Evolutionary conservation across 2,797 vertebrate species (phyloP).

Genomic region (Calcarius lapponicus): DNA sequence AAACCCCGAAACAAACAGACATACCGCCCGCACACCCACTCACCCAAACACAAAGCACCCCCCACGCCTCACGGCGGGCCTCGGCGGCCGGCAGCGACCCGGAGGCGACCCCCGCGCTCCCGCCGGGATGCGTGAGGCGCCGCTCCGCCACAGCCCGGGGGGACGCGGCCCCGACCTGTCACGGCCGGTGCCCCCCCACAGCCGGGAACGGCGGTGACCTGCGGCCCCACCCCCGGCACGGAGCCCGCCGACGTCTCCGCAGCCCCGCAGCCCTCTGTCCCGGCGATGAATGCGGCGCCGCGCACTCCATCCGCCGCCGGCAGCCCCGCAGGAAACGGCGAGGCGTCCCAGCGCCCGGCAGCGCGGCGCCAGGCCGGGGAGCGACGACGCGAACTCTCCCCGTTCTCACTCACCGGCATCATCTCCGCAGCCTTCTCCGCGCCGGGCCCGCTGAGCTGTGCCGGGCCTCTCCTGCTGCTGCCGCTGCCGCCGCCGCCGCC

Average conservation of each 20-base stretch:
- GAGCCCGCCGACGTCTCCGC: not conserved
- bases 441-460: not conserved
- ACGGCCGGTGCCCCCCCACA: not conserved
- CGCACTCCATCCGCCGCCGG: not conserved
- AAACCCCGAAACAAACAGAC: not conserved
- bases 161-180: not conserved
- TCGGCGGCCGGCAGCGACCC: not conserved
- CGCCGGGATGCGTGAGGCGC: not conserved
- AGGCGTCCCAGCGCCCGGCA: conserved; percentile 5
- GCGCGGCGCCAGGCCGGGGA: not conserved
- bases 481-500: not conserved
- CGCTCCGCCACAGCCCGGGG: not conserved
- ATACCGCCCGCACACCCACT: not conserved
- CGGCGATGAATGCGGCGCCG: not conserved
- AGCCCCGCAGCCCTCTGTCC: not conserved
- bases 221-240: not conserved
- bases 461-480: not conserved
- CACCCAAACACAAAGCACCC: not conserved
- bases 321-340: conserved; percentile 25
- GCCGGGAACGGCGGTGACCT: not conserved
- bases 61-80: not conserved
- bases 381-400: not conserved
- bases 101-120: not conserved
- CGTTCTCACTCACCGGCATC: conserved; percentile 34
- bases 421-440: conserved; percentile 1